These are phyloP conservation scores for Seriola dumerili DNA, from an alignment of 2,113 vertebrate species.

Conservation along the genomic window DNA sequence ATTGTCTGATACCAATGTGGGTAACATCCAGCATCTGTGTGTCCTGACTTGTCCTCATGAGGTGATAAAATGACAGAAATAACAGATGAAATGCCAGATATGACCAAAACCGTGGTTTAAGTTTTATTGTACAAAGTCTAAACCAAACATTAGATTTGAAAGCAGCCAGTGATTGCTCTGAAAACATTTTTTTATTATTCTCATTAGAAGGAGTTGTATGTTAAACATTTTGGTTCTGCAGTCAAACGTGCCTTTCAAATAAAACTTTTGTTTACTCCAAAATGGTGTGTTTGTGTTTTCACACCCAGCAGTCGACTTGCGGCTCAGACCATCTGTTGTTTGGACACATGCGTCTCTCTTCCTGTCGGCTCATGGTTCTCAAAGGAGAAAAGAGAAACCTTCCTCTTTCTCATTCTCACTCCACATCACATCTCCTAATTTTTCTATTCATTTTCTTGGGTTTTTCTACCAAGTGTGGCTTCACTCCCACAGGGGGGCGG, in stretches of 20 bases:
- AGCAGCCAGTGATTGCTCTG: background rate
- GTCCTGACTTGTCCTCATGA: background rate
- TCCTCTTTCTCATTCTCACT: background rate
- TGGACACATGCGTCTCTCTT: background rate
- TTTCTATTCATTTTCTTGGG: background rate
- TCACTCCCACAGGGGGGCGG: background rate
- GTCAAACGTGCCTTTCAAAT: constrained; percentile 50
- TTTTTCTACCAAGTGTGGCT: background rate
- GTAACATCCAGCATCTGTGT: background rate
- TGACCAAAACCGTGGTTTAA: background rate
- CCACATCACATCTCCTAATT: background rate
- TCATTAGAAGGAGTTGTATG: background rate
- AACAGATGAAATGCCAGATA: background rate
- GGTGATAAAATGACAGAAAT: background rate
- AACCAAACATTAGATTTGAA: background rate
- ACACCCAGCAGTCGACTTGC: constrained; percentile 26
- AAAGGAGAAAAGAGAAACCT: background rate
- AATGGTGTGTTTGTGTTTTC: constrained; percentile 39
- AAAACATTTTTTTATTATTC: background rate
- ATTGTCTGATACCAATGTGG: background rate
- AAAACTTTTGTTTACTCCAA: constrained; percentile 56
- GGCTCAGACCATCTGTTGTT: constrained; percentile 48
- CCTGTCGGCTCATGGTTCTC: constrained; percentile 14
- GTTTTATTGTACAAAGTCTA: background rate
- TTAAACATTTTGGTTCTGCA: constrained; percentile 1